Base-by-base conservation (phyloP, 2,888 invertebrate genomes). In the Diaperis boleti region DNA sequence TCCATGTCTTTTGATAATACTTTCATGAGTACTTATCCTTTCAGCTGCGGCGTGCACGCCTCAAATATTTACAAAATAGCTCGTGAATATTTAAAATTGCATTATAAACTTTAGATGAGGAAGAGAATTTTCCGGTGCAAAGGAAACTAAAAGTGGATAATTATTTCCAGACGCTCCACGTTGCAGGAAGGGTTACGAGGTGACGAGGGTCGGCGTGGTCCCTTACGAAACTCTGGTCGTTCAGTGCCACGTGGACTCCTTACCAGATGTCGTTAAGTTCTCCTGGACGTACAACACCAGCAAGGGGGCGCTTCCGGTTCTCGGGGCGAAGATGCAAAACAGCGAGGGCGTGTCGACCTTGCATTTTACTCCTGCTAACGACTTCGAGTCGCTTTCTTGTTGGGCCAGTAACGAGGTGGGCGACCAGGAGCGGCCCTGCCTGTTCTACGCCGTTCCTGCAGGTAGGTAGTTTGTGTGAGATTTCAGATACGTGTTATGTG, bases 381-480 rank as follows among this genome's bases (percentile, higher is more conserved):
- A 94, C 76, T 86, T 93, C 69, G 94, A 94, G 64, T 92, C 92
- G 72, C 82, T 95, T 14, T 91, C 92, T 3, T 95, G 95, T 78
- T 94, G 94, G 94, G 94, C 94, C 2, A 89, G 89, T 78, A 95
- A 95, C 79, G 87, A 87, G 67, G 89, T 94, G 10, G 95, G 95
- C 18, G 87, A 90, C 69, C 95, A 95, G 81, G 84, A 87, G 67
- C 86, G 86, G 65, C 94, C 95, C 0, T 95, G 95, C 76, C 82
- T 92, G 55, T 92, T 94, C 79, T 89, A 91, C 82, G 87, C 95
- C 60, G 84, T 92, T 74, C 90, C 92, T 72, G 94, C 92, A 71
- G 90, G 94, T 94, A 85, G 22, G 45, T 11, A 31, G 13, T 15
- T 8, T 31, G 6, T 17, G 7, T n/a, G n/a, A n/a, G n/a, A 35